These are phyloP conservation scores for Anoplius nigerrimus DNA, from an alignment of 2,888 invertebrate genomes.

Conservation along the genomic window DNA sequence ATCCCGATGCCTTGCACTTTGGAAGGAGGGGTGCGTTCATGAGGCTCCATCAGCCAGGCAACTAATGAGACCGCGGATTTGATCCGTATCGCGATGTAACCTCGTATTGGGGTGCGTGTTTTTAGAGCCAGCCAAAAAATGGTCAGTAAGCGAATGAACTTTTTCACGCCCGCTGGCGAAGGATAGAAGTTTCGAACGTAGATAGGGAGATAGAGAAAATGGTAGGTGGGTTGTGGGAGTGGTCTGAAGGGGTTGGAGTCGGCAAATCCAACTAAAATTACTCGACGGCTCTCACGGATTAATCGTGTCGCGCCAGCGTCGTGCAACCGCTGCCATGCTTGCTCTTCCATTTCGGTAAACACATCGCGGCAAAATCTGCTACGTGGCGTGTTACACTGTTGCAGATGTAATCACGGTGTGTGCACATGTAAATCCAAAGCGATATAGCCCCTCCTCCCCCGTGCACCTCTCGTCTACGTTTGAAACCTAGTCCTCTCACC, in stretches of 20 bases:
- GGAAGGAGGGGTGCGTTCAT: too few relatives aligned
- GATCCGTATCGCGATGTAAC: too few relatives aligned
- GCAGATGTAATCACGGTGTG: slow-evolving; percentile 41
- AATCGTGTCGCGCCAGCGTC: slow-evolving; percentile 36
- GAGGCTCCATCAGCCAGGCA: too few relatives aligned
- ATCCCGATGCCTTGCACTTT: slow-evolving; percentile 16
- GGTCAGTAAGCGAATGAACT: too few relatives aligned
- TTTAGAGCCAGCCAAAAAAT: too few relatives aligned
- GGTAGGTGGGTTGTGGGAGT: too few relatives aligned
- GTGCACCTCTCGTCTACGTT: slow-evolving; percentile 19
- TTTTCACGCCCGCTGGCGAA: slow-evolving; percentile 11
- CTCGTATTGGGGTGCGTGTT: too few relatives aligned
- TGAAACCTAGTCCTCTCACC: background rate
- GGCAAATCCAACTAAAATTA: slow-evolving; percentile 44
- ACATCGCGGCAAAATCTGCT: slow-evolving; percentile 42
- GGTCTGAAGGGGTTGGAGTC: slow-evolving; percentile 20
- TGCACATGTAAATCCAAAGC: slow-evolving; percentile 44
- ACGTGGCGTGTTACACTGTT: slow-evolving; percentile 32
- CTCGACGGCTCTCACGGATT: slow-evolving; percentile 35
- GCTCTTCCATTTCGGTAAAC: slow-evolving; percentile 53
- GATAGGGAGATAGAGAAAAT: too few relatives aligned
- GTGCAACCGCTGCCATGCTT: slow-evolving; percentile 36
- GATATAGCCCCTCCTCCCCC: slow-evolving; percentile 21
- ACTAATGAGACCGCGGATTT: too few relatives aligned
- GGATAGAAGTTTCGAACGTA: slow-evolving; percentile 14